Conservation (phyloP, 2,888 invertebrate genomes). For the Biston stratarius region DNA sequence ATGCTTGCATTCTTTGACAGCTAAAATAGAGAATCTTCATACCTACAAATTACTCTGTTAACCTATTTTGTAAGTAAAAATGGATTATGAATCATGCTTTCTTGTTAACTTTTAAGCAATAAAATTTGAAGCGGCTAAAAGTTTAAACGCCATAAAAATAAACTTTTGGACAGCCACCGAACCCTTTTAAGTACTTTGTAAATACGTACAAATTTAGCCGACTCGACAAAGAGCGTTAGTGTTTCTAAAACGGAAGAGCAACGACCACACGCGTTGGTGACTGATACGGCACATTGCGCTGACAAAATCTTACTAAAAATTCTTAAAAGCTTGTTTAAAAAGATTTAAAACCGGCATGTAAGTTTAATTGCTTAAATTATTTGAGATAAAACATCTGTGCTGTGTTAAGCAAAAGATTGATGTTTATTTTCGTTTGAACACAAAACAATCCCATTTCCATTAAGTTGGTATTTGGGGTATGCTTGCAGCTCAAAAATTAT, state of each 20-base stretch:
- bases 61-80: too few relatives aligned
- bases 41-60: too few relatives aligned
- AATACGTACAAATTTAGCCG: constrained; percentile 38
- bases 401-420: constrained; percentile 8
- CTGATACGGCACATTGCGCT: constrained; percentile 20
- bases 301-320: constrained; percentile 13
- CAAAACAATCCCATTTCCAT: background rate
- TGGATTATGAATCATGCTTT: too few relatives aligned
- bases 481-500: background rate
- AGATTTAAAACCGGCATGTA: constrained; percentile 3
- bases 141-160: constrained; percentile 31
- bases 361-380: constrained; percentile 14
- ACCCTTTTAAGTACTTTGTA: constrained; percentile 41
- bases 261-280: constrained; percentile 33
- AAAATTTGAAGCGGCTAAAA: constrained; percentile 1
- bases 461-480: background rate
- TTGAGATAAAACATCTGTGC: constrained; percentile 17
- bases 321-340: constrained; percentile 19
- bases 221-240: constrained; percentile 27
- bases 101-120: background rate
- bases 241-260: constrained; percentile 26
- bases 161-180: constrained; percentile 34
- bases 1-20: too few relatives aligned
- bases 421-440: constrained; percentile 1
- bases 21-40: too few relatives aligned